Conservation (phyloP, 1,140 invertebrate species). For the Drosophila kanapiae region DNA sequence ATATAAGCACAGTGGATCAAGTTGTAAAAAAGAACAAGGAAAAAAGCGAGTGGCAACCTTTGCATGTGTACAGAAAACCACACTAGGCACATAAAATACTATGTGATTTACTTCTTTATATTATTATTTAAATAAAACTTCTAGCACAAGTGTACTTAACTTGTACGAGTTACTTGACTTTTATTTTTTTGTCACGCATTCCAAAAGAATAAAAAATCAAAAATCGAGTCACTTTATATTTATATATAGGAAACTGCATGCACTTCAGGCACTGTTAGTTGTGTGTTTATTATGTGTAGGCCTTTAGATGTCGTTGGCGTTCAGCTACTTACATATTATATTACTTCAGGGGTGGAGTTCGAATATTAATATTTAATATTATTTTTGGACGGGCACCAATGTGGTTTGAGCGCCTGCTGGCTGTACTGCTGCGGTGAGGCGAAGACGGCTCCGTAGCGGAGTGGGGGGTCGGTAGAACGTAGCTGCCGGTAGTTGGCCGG, state of each 20-base stretch:
- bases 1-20: neutral
- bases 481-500: too few relatives aligned
- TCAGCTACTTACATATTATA: constrained; percentile 13
- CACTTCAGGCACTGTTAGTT: constrained; percentile 1
- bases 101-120: neutral
- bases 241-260: neutral
- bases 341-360: neutral
- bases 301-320: constrained; percentile 1
- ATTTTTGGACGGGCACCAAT: constrained; percentile 3
- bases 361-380: constrained; percentile 4
- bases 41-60: neutral
- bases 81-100: neutral
- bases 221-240: neutral
- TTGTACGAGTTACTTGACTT: constrained; percentile 2
- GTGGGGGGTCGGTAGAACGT: too few relatives aligned
- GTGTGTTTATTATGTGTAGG: constrained; percentile 1
- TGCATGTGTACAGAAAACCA: too few relatives aligned
- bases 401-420: too few relatives aligned
- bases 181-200: neutral
- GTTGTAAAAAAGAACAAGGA: neutral
- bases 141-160: neutral
- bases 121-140: neutral
- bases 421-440: too few relatives aligned
- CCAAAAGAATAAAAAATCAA: neutral
- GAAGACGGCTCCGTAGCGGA: too few relatives aligned